Percentiles rank a stretch among this genome's conserved stretches.
phyloP scores from a whole-genome alignment of 53 echinoderm and acorn worm species.

The Paelopatides confundens region DNA sequence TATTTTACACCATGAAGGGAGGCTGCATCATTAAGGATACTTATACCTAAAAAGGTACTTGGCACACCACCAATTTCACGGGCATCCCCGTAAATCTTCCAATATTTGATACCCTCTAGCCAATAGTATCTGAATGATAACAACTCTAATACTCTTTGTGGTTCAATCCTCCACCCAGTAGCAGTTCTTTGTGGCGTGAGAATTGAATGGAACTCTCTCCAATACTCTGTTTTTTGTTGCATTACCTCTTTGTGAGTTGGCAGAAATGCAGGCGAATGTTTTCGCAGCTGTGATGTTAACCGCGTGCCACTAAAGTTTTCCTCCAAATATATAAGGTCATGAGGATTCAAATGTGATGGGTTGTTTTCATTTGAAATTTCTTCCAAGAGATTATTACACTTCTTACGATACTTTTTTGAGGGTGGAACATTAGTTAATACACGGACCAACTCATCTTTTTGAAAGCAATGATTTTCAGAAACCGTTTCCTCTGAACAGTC shows the following conservation, averaged over 20 bases:
- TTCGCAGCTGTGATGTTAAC: background rate
- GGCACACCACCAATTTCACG: slow-evolving; percentile 68
- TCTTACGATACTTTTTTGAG: background rate
- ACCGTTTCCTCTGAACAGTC: background rate
- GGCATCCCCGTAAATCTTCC: slow-evolving; percentile 62
- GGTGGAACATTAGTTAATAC: background rate
- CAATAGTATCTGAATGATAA: slow-evolving; percentile 59
- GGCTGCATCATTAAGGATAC: slow-evolving; percentile 49
- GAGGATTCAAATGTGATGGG: no score
- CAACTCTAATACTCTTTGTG: slow-evolving; percentile 48
- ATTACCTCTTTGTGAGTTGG: background rate
- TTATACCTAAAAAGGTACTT: slow-evolving; percentile 59
- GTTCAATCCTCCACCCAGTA: slow-evolving; percentile 66
- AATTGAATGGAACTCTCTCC: slow-evolving; percentile 52
- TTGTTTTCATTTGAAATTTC: slow-evolving; percentile 3
- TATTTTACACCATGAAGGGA: slow-evolving; percentile 45
- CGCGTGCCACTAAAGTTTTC: background rate
- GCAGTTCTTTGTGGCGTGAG: slow-evolving; percentile 55
- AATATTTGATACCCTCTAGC: background rate
- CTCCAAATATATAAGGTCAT: slow-evolving; percentile 1
- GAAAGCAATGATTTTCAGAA: background rate
- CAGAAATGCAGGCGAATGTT: no score
- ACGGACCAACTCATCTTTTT: background rate
- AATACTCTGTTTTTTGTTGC: slow-evolving; percentile 29
- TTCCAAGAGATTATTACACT: background rate